These are phyloP conservation scores for Paradoxurus hermaphroditus DNA, from an alignment of 2,113 vertebrate genomes.

Conservation along the genomic window DNA sequence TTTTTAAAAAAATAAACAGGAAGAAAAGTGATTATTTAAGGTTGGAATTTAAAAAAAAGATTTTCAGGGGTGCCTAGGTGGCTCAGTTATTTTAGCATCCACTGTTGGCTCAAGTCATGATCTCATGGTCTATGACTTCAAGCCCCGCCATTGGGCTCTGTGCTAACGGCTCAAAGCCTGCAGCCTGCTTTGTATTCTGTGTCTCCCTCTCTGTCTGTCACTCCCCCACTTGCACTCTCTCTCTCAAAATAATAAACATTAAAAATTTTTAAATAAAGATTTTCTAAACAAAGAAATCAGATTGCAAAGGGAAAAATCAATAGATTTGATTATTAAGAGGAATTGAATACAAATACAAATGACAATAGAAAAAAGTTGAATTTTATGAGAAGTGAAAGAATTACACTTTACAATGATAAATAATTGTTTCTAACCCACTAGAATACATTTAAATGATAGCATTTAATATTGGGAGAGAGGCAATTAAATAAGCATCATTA, in stretches of 20 bases:
- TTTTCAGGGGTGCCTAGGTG: too few relatives aligned
- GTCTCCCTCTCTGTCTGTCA: too few relatives aligned
- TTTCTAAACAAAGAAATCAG: not conserved
- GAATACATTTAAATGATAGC: not conserved
- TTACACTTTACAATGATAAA: not conserved
- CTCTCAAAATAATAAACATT: too few relatives aligned
- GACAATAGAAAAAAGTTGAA: not conserved
- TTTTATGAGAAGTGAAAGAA: slow-evolving; percentile 10
- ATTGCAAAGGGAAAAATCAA: not conserved
- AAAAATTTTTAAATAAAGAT: not conserved
- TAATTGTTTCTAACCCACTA: not conserved
- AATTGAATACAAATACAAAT: not conserved
- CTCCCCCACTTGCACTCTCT: too few relatives aligned
- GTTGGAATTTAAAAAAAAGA: not conserved
- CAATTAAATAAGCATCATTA: not conserved
- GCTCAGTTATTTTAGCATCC: too few relatives aligned
- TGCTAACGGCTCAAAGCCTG: too few relatives aligned
- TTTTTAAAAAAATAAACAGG: not conserved
- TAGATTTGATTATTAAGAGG: not conserved
- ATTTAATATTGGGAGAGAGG: not conserved
- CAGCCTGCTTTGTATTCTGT: too few relatives aligned
- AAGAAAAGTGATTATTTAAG: not conserved
- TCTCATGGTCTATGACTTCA: too few relatives aligned
- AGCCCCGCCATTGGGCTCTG: too few relatives aligned
- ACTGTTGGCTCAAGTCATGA: too few relatives aligned